Percentiles rank a stretch among this genome's conserved stretches.
Conservation (phyloP, 2,797 vertebrate genomes). For the Cossypha polioptera region DNA sequence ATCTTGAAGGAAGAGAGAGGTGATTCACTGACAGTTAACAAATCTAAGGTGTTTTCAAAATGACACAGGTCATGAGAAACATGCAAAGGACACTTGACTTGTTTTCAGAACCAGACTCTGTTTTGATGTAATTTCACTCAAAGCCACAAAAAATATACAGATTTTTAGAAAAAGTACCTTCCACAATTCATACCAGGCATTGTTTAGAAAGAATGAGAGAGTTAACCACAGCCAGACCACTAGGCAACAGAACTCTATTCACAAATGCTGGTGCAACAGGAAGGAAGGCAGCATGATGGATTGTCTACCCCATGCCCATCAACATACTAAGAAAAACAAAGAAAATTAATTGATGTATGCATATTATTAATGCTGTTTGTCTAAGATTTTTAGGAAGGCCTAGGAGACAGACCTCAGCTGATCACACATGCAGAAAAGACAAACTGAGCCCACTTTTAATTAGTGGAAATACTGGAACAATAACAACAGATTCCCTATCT, state of each 20-base stretch:
- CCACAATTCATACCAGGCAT: background rate
- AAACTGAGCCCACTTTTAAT: background rate
- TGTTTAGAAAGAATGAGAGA: background rate
- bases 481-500: background rate
- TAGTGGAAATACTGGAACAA: background rate
- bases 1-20: background rate
- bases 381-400: background rate
- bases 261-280: background rate
- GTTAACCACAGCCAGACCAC: background rate
- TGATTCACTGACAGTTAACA: background rate
- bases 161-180: background rate
- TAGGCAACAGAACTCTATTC: background rate
- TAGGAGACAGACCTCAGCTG: background rate
- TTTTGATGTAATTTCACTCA: background rate
- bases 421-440: background rate
- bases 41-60: background rate
- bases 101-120: background rate
- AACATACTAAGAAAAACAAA: background rate
- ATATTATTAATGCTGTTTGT: background rate
- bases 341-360: background rate
- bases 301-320: background rate
- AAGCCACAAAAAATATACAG: background rate
- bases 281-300: background rate
- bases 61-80: background rate
- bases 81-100: fast-evolving